These are phyloP conservation scores for Perizoma affinitatum DNA, from an alignment of 2,888 invertebrate species.

Conservation along the genomic window DNA sequence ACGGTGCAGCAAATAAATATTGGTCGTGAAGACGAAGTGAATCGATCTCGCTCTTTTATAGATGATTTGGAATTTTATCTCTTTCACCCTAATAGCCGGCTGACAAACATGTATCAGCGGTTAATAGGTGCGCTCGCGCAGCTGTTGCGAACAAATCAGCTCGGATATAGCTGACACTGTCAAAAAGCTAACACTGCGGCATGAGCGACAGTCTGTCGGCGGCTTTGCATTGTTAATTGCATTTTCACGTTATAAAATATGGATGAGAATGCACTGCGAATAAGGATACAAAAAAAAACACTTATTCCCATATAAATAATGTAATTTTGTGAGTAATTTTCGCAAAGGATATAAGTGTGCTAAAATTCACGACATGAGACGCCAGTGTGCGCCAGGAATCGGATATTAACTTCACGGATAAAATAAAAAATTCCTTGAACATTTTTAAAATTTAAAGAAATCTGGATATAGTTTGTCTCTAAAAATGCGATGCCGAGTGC, in stretches of 20 bases:
- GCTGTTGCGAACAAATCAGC: slow-evolving; percentile 84
- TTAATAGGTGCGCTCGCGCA: slow-evolving; percentile 83
- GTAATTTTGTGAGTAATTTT: no score
- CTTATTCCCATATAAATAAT: no score
- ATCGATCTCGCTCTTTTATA: slow-evolving; percentile 79
- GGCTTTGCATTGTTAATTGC: slow-evolving; percentile 34
- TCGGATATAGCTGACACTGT: slow-evolving; percentile 83
- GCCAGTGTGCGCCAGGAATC: no score
- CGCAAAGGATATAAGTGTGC: no score
- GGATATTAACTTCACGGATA: no score
- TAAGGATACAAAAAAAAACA: no score
- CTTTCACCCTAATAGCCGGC: slow-evolving; percentile 83
- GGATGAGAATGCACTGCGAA: no score
- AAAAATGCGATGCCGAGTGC: no score
- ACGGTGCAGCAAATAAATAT: slow-evolving; percentile 80
- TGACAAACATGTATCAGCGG: slow-evolving; percentile 85
- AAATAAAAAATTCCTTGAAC: no score
- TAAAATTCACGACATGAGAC: no score
- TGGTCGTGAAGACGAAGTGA: slow-evolving; percentile 75
- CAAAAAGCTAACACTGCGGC: slow-evolving; percentile 74
- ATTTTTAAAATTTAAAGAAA: no score
- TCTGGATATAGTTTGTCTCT: no score
- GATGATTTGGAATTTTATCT: slow-evolving; percentile 76
- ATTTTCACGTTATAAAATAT: slow-evolving; percentile 3
- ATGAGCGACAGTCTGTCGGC: slow-evolving; percentile 54